A percentile compares a stretch with the other conserved stretches of the same genome.
phyloP scores from a whole-genome alignment of 2,888 invertebrate species.

The Ypsolopha scabrella region DNA sequence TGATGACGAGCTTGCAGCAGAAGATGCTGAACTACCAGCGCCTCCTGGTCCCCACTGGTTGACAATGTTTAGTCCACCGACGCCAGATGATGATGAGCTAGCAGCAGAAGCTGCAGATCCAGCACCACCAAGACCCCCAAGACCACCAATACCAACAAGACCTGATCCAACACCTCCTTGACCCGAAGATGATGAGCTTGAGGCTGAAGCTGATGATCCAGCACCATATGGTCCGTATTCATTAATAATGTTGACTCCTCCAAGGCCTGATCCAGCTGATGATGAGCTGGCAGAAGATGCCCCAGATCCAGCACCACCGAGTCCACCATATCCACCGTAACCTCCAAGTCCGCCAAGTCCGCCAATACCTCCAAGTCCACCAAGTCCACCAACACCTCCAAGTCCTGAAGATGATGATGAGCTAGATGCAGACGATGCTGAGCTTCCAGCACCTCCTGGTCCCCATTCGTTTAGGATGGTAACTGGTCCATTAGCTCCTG shows the following conservation, averaged over 20 bases:
- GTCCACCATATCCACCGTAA: slow-evolving; percentile 5
- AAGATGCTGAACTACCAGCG: not conserved
- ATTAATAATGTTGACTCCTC: too few relatives aligned
- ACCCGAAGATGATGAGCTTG: not conserved
- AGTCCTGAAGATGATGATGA: not conserved
- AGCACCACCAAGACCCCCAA: not conserved
- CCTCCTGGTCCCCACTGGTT: not conserved
- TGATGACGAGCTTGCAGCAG: not conserved
- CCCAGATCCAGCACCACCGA: slow-evolving; percentile 1
- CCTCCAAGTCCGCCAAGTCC: not conserved
- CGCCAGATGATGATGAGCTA: not conserved
- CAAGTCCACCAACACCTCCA: not conserved
- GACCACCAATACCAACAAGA: too few relatives aligned
- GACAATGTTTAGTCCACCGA: not conserved
- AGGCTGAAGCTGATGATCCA: too few relatives aligned
- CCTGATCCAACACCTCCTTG: not conserved
- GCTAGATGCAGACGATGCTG: not conserved
- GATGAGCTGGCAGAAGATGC: not conserved
- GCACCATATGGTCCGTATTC: too few relatives aligned
- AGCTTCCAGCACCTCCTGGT: too few relatives aligned
- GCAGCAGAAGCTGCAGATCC: slow-evolving; percentile 1
- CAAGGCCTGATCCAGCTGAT: not conserved
- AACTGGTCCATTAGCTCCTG: too few relatives aligned
- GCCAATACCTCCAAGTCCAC: too few relatives aligned
- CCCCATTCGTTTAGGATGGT: too few relatives aligned